Conservation (phyloP, 2,113 vertebrate species). For the Acrocephalus arundinaceus region DNA sequence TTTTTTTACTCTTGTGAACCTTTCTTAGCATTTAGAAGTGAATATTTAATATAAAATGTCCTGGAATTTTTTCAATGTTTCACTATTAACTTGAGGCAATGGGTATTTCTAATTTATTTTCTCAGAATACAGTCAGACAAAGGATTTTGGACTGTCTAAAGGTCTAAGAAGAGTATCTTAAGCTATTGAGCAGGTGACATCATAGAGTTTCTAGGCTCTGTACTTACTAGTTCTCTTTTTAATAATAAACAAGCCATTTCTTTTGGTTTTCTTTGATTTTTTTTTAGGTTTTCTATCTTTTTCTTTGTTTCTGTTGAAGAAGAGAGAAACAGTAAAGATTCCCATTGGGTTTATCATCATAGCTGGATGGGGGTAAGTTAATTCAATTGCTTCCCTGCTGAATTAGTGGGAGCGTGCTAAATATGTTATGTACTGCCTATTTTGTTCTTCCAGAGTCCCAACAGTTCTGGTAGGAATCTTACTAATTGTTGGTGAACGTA, state of each 20-base stretch:
- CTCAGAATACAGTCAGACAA: background rate
- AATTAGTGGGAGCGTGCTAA: background rate
- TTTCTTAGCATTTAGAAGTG: background rate
- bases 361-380: slow-evolving; percentile 93
- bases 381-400: background rate
- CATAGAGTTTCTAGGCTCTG: background rate
- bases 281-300: slow-evolving; percentile 87
- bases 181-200: background rate
- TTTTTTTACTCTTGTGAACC: background rate
- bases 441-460: slow-evolving; percentile 80
- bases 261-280: background rate
- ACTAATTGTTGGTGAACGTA: slow-evolving; percentile 81
- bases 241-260: background rate
- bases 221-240: background rate
- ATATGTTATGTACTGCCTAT: background rate
- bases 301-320: slow-evolving; percentile 87
- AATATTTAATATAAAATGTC: background rate
- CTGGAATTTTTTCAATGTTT: background rate
- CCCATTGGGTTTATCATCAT: slow-evolving; percentile 80
- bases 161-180: background rate
- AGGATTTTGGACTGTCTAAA: background rate
- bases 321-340: slow-evolving; percentile 78
- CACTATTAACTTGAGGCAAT: background rate
- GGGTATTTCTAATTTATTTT: background rate
- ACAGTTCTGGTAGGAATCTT: slow-evolving; percentile 81